Conservation (phyloP, 2,888 invertebrate species). For the Erebia palarica region DNA sequence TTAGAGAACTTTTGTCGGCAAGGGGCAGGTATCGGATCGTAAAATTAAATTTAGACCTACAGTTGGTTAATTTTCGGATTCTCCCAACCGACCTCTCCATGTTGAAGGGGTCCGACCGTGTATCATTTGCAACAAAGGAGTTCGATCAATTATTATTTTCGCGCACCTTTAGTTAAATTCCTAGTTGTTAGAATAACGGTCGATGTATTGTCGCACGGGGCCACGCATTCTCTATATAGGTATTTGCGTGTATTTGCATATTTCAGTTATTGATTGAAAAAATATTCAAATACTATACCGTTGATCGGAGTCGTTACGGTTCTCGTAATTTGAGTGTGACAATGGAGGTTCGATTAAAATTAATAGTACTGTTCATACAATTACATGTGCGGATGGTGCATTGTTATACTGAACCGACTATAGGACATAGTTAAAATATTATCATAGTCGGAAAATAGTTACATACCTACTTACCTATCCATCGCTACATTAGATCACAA, state of each 20-base stretch:
- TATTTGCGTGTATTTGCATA: constrained; percentile 76
- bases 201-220: constrained; percentile 68
- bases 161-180: constrained; percentile 79
- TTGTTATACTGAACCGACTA: background rate
- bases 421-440: too few relatives aligned
- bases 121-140: constrained; percentile 74
- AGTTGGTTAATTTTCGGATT: constrained; percentile 81
- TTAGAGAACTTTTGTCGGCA: constrained; percentile 74
- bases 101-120: constrained; percentile 60
- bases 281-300: constrained; percentile 76
- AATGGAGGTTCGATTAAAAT: constrained; percentile 44
- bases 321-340: constrained; percentile 61
- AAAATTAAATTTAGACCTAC: constrained; percentile 81
- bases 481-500: too few relatives aligned
- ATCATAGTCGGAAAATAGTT: too few relatives aligned
- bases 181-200: constrained; percentile 79
- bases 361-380: constrained; percentile 10
- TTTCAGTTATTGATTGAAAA: constrained; percentile 81
- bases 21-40: constrained; percentile 79
- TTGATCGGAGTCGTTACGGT: constrained; percentile 73
- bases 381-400: background rate
- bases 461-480: too few relatives aligned
- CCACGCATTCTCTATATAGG: constrained; percentile 57
- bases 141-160: constrained; percentile 80
- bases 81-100: constrained; percentile 71